Percentiles rank a stretch among this genome's conserved stretches.
phyloP scores from a whole-genome alignment of 2,797 vertebrate genomes.

The Fistularia commersonii region DNA sequence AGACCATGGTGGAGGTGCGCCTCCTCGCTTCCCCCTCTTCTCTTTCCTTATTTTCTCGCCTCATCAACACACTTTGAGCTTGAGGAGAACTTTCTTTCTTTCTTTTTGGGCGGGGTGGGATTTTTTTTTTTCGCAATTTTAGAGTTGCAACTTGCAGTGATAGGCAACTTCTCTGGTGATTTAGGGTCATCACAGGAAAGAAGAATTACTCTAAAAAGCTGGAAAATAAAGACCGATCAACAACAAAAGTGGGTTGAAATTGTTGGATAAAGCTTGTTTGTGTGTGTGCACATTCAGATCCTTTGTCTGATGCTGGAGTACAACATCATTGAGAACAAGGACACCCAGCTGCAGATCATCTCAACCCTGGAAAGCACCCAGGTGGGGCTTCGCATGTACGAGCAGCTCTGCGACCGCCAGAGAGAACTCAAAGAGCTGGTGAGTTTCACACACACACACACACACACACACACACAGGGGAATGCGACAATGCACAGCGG shows the following conservation, averaged over 20 bases:
- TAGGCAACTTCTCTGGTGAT: too few relatives aligned
- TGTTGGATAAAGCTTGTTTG: not conserved
- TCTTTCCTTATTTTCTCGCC: not conserved
- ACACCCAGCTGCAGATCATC: constrained; percentile 99
- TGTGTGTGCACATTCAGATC: constrained; percentile 75
- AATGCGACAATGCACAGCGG: constrained; percentile 1
- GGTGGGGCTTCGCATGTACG: constrained; percentile 95
- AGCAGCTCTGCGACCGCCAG: constrained; percentile 97
- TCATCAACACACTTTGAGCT: too few relatives aligned
- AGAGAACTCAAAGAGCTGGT: constrained; percentile 97
- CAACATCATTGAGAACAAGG: constrained; percentile 98
- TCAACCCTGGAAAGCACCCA: constrained; percentile 97
- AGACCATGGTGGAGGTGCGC: constrained; percentile 98
- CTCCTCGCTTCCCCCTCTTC: not conserved
- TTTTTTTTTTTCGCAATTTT: too few relatives aligned
- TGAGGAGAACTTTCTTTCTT: too few relatives aligned
- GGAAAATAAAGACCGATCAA: too few relatives aligned
- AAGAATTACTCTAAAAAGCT: too few relatives aligned
- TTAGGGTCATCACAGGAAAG: too few relatives aligned
- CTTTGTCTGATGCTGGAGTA: constrained; percentile 98
- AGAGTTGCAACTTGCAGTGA: too few relatives aligned
- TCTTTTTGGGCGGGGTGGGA: too few relatives aligned
- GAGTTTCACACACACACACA: constrained; percentile 52
- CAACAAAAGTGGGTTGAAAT: not conserved
- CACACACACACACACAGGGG: constrained; percentile 23